Percentiles rank a stretch among this genome's conserved stretches.
These are phyloP conservation scores for Chamaetylas fuelleborni DNA, from an alignment of 2,113 vertebrate genomes.

Conservation along the genomic window DNA sequence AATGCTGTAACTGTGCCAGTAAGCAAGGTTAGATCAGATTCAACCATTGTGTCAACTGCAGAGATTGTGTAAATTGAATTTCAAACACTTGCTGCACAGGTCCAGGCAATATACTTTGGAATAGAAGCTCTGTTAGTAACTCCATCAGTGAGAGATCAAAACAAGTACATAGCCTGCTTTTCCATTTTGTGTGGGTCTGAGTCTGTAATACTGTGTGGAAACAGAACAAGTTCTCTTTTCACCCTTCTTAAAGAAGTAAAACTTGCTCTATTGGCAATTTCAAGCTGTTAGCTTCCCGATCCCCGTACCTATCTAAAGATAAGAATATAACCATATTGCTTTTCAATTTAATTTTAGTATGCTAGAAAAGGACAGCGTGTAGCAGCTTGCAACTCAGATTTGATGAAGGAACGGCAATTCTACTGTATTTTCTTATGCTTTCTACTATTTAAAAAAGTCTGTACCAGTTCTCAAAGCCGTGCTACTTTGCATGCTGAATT, in stretches of 20 bases:
- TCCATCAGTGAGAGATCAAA: not conserved
- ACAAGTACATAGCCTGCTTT: not conserved
- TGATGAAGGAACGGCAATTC: not conserved
- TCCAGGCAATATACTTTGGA: not conserved
- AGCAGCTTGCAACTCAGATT: not conserved
- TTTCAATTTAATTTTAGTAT: not conserved
- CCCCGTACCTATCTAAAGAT: not conserved
- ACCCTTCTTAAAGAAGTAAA: not conserved
- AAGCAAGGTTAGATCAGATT: not conserved
- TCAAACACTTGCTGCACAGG: not conserved
- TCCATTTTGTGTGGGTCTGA: not conserved
- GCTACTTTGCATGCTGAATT: not conserved
- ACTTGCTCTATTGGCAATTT: not conserved
- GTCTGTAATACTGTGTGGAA: not conserved
- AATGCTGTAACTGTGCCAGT: not conserved
- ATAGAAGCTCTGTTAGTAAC: not conserved
- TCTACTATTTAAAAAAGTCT: not conserved
- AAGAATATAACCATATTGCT: not conserved
- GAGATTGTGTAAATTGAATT: not conserved
- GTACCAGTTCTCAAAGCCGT: not conserved
- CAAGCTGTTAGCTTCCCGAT: not conserved
- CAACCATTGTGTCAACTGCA: not conserved
- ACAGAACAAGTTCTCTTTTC: fast-evolving
- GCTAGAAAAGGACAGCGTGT: not conserved
- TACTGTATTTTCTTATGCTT: not conserved